Evolutionary conservation across 2,797 vertebrate species (phyloP), one percentile per base, ranked within the genome.

Genomic region (Erethizon dorsatum): DNA sequence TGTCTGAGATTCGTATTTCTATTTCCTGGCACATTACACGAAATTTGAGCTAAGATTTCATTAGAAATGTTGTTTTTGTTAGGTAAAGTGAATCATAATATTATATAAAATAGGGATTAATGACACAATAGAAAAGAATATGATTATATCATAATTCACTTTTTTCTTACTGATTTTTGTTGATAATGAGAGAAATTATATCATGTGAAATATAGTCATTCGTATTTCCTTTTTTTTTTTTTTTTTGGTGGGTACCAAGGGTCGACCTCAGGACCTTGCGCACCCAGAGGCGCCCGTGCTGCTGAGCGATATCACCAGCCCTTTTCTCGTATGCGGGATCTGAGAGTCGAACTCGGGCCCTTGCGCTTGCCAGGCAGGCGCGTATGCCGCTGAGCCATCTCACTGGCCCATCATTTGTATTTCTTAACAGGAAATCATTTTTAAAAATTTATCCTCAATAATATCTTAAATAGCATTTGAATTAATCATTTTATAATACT

Each of bases 11-110:
- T 92, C 52, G 31, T 80, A 79, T 88, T 96, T 95, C 45, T 71
- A 33, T 18, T 97, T 95, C 52, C 63, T 89, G 73, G 82, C 17
- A 77, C 50, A 67, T 41, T 54, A 83, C 10, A 2, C 59, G 88
- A 90, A 95, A 97, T 96, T 92, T 73, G 92, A 96, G 80, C 47
- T 94, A 91, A 91, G 57, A 67, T n/a, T 78, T 95, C 90, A 94
- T 85, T 73, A 88, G 13, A 54, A 78, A 82, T 88, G 41, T 73
- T 85, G 50, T 80, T 96, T 96, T 91, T 95, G 75, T 82, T 90
- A 91, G 28, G 69, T 65, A 94, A 88, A 96, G 56, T 95, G 79
- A 97, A 94, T 96, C 87, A 61, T 45, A 56, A 67, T 75, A 95
- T 14, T 47, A 80, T 28, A 33, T 82, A 63, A 92, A 92, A 73